Conservation (phyloP, 2,888 invertebrate genomes). For the Melanotus villosus region DNA sequence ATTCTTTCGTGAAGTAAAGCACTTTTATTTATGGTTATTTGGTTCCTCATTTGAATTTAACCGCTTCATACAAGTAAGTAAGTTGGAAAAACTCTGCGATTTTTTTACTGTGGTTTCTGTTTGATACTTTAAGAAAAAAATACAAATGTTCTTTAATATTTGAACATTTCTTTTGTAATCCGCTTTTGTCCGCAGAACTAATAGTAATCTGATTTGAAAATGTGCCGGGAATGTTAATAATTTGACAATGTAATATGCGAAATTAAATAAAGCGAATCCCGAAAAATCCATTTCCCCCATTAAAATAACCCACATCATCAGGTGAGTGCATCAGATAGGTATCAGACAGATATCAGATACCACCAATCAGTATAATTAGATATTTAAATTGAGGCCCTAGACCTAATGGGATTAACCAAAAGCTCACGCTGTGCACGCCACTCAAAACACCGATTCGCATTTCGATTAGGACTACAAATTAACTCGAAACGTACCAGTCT, state of each 20-base stretch:
- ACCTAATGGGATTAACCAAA: conserved; percentile 51
- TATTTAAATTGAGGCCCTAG: conserved; percentile 58
- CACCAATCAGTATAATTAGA: conserved; percentile 60
- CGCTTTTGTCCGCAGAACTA: too few relatives aligned
- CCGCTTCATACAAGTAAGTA: not conserved
- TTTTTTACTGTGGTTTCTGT: too few relatives aligned
- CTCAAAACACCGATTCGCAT: conserved; percentile 50
- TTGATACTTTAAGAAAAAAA: too few relatives aligned
- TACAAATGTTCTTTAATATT: too few relatives aligned
- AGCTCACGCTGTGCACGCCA: conserved; percentile 50
- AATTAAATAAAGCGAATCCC: too few relatives aligned
- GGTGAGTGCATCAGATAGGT: conserved; percentile 55
- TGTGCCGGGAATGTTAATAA: too few relatives aligned
- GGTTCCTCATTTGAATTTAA: conserved; percentile 10
- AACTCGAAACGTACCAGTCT: conserved; percentile 36
- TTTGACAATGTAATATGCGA: too few relatives aligned
- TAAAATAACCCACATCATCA: conserved; percentile 51
- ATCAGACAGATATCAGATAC: conserved; percentile 56
- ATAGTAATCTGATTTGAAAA: too few relatives aligned
- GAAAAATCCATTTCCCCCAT: conserved; percentile 51
- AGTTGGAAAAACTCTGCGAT: not conserved
- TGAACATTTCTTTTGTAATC: too few relatives aligned
- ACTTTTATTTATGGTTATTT: conserved; percentile 18
- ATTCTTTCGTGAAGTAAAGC: conserved; percentile 4
- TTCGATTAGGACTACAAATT: conserved; percentile 50